A percentile compares a stretch with the other conserved stretches of the same genome.
Conservation (phyloP, 2,113 vertebrate species). For the Vombatus ursinus region DNA sequence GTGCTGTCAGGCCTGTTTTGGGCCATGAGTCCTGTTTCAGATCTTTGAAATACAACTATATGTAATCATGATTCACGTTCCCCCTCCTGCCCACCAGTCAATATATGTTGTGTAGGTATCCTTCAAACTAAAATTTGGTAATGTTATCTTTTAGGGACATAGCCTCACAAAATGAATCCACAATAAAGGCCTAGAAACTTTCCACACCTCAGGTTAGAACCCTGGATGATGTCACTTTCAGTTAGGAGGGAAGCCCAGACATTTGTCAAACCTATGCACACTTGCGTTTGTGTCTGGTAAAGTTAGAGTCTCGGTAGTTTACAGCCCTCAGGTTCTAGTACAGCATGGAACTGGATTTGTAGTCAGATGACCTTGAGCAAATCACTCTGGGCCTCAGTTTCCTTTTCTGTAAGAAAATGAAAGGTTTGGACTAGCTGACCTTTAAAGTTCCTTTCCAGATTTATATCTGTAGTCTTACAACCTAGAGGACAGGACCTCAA, state of each 20-base stretch:
- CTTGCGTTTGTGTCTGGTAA: conserved; percentile 1
- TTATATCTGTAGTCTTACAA: neutral
- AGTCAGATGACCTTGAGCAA: neutral
- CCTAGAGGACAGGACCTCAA: conserved; percentile 7
- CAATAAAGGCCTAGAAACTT: conserved; percentile 28
- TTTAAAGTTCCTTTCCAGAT: neutral
- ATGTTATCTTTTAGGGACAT: neutral
- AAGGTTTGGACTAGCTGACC: neutral
- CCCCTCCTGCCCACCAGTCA: conserved; percentile 16
- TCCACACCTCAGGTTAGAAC: conserved; percentile 31
- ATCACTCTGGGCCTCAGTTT: neutral
- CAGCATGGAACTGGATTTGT: neutral
- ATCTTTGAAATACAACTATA: conserved; percentile 6
- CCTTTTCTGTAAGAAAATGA: neutral
- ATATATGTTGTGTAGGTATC: neutral
- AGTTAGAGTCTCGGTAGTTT: neutral
- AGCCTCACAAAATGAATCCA: neutral
- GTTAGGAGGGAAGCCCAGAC: neutral
- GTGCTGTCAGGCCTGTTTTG: neutral
- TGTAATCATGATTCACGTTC: neutral
- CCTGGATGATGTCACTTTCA: neutral
- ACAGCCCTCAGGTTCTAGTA: neutral
- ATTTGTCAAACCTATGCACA: neutral
- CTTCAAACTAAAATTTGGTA: conserved; percentile 6
- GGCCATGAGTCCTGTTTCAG: neutral